phyloP scores from a whole-genome alignment of 2,888 invertebrate genomes.

The Taenaris catops region DNA sequence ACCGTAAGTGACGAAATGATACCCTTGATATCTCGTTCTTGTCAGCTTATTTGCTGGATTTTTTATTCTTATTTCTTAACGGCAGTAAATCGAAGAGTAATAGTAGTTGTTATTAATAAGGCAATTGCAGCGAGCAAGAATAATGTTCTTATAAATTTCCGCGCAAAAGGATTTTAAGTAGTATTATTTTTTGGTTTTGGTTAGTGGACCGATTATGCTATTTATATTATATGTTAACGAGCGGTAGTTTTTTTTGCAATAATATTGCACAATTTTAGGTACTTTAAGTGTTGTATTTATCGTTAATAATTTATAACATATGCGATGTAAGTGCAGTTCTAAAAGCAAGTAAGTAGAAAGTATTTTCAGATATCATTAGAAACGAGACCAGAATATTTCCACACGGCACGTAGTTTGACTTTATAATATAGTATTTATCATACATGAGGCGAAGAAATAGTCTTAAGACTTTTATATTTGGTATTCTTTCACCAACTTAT shows the following conservation, averaged over 20 bases:
- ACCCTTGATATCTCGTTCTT: slow-evolving; percentile 9
- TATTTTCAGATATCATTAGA: slow-evolving; percentile 8
- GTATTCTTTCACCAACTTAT: slow-evolving; percentile 13
- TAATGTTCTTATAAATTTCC: no score
- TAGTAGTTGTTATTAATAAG: slow-evolving; percentile 5
- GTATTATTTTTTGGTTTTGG: no score
- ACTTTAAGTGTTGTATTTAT: no score
- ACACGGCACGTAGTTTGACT: slow-evolving; percentile 5
- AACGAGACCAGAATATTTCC: slow-evolving; percentile 8
- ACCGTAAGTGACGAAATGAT: slow-evolving; percentile 11
- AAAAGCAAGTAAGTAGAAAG: no score
- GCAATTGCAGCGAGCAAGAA: no score
- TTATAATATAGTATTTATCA: slow-evolving; percentile 10
- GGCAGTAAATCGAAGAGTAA: slow-evolving; percentile 2
- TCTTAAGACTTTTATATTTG: slow-evolving; percentile 8
- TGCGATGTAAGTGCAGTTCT: no score
- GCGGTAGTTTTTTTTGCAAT: no score
- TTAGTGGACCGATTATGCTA: no score
- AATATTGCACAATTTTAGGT: no score
- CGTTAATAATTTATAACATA: no score
- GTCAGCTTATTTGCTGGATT: slow-evolving; percentile 3
- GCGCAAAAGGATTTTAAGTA: no score
- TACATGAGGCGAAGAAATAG: slow-evolving; percentile 6
- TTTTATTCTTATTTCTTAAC: slow-evolving; percentile 3
- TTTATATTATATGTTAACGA: no score